Evolutionary conservation across 2,888 invertebrate species (phyloP).

Genomic region (Eristalinus aeneus): DNA sequence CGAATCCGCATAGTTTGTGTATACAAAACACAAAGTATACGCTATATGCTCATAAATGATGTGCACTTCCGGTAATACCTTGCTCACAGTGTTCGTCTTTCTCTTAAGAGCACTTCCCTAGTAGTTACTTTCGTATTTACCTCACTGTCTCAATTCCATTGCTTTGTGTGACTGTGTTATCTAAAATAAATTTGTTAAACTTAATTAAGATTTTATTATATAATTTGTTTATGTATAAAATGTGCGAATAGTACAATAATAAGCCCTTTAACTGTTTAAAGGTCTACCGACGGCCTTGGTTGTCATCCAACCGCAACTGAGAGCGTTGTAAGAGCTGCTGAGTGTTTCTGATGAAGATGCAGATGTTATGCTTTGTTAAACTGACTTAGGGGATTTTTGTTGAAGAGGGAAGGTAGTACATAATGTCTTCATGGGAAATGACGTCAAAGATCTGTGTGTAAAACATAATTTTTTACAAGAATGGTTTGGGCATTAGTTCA

Average conservation of each 20-base stretch:
- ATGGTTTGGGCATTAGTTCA: too few species aligned
- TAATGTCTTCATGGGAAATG: too few species aligned
- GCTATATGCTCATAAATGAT: not conserved
- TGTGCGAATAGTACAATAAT: not conserved
- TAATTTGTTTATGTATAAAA: not conserved
- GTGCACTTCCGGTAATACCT: not conserved
- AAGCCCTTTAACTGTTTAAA: slow-evolving; percentile 43
- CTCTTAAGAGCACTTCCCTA: not conserved
- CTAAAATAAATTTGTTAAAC: not conserved
- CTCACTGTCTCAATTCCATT: too few species aligned
- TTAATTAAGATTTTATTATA: not conserved
- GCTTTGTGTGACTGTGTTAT: not conserved
- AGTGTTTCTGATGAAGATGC: slow-evolving; percentile 40
- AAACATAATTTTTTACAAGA: too few species aligned
- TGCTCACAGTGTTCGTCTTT: not conserved
- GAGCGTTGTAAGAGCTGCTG: not conserved
- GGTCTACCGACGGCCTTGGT: slow-evolving; percentile 55
- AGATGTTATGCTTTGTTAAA: slow-evolving; percentile 60
- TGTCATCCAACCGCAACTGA: slow-evolving; percentile 54
- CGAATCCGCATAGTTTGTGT: not conserved
- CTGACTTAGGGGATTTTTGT: slow-evolving; percentile 11
- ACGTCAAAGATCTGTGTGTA: too few species aligned
- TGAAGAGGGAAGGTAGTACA: not conserved
- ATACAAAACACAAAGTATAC: not conserved
- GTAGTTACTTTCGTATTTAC: not conserved